These are phyloP conservation scores for Acleris cristana DNA, from an alignment of 2,888 invertebrate species.

Conservation along the genomic window DNA sequence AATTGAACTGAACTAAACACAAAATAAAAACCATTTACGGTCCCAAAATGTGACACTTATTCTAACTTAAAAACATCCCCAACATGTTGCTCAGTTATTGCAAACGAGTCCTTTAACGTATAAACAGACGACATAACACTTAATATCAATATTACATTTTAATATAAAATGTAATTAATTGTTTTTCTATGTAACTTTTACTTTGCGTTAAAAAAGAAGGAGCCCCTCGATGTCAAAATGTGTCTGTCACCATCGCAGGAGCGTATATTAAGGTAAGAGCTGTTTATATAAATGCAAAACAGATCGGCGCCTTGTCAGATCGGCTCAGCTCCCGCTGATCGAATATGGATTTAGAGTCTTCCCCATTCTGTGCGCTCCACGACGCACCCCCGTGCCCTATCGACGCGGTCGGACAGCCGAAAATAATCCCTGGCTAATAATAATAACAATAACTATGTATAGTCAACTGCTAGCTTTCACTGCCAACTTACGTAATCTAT, in stretches of 20 bases:
- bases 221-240: slow-evolving; percentile 39
- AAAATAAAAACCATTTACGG: too few species aligned
- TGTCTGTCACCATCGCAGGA: slow-evolving; percentile 55
- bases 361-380: slow-evolving; percentile 67
- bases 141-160: background rate
- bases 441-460: slow-evolving; percentile 39
- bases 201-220: slow-evolving; percentile 2
- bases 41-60: too few species aligned
- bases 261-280: slow-evolving; percentile 75
- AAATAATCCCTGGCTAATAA: slow-evolving; percentile 71
- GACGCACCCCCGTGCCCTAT: slow-evolving; percentile 67
- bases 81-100: background rate
- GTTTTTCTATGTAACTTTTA: background rate
- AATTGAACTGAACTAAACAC: too few species aligned
- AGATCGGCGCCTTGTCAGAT: slow-evolving; percentile 82
- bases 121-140: slow-evolving; percentile 19
- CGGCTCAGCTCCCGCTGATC: slow-evolving; percentile 80
- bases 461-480: background rate
- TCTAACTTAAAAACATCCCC: background rate
- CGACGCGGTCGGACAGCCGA: slow-evolving; percentile 77
- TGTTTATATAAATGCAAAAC: slow-evolving; percentile 84
- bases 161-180: background rate
- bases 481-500: too few species aligned
- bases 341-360: slow-evolving; percentile 82
- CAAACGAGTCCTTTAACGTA: background rate